phyloP scores from a whole-genome alignment of 2,888 invertebrate species.

The Aspidapion aeneum region DNA sequence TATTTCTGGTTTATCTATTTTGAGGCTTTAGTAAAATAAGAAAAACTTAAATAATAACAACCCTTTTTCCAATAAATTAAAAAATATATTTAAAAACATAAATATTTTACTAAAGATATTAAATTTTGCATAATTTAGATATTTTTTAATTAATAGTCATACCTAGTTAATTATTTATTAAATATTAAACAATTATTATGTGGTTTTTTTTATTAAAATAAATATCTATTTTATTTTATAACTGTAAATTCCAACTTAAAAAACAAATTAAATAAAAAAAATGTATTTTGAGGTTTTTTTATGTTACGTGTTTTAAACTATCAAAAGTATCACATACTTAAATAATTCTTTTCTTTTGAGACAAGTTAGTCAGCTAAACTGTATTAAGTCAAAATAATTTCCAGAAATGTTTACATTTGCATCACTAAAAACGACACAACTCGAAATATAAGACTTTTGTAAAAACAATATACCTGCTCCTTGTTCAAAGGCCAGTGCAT shows the following conservation, averaged over 20 bases:
- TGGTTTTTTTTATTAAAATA: neutral
- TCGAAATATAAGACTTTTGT: neutral
- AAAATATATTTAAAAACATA: neutral
- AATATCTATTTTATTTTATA: neutral
- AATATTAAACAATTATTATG: neutral
- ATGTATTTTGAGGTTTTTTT: neutral
- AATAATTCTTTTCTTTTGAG: neutral
- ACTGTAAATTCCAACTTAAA: neutral
- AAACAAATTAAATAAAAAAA: neutral
- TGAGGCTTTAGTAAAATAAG: neutral
- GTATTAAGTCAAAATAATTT: neutral
- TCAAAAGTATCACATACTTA: neutral
- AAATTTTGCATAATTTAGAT: neutral
- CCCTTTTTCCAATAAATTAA: neutral
- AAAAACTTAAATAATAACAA: no score
- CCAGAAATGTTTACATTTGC: neutral
- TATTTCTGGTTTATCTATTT: neutral
- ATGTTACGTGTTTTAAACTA: neutral
- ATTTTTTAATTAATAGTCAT: neutral
- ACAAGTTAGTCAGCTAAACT: neutral
- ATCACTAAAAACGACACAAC: neutral
- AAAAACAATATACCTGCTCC: neutral
- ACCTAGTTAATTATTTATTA: neutral
- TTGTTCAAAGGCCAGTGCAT: neutral
- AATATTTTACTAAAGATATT: neutral